Evolutionary conservation across 2,888 invertebrate species (phyloP), one percentile per base, ranked within the genome.

Genomic region (Calameuta idolon): DNA sequence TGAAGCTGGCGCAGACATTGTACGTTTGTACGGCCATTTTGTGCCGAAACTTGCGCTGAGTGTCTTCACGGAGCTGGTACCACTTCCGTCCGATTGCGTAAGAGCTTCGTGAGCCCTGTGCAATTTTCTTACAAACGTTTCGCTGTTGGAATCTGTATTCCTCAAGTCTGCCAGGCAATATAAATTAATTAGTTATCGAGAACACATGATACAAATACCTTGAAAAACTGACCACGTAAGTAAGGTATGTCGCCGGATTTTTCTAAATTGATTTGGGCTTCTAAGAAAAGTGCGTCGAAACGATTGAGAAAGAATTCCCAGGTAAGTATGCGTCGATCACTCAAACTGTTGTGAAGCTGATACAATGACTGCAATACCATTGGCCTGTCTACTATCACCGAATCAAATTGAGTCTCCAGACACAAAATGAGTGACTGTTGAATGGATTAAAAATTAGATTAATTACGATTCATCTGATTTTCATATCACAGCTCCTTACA

Each of bases 271-370:
- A 99, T 96, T 93, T 99, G 99, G 0, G 99, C 98, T 92, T 99
- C 99, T 40, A 99, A 92, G 87, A 98, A 97, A 5, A 99, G 92
- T 0, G 98, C 96, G 90, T 99, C 99, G 90, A 99, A 99, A 77
- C 98, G 94, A 90, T 98, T 97, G 34, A 99, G 94, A 92, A 99
- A 99, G 93, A 99, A 99, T 83, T 99, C 98, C 99, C 99, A 99
- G 0, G 96, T 95, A 30, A 99, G 93, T 79, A 99, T 97, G 87
- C 95, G 95, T 74, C 98, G 94, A 91, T 98, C 97, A 85, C 96
- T 96, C 40, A 99, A 94, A 3, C 97, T 96, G 90, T 98, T 98
- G 90, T 98, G 97, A 11, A 99, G 94, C 90, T 99, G 97, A 91
- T 98, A 98, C 77, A 99, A 94, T 2, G 98, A 97, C 91, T 99